A percentile compares a stretch with the other conserved stretches of the same genome.
phyloP scores from a whole-genome alignment of 2,797 vertebrate species.

The Takifugu ocellatus region DNA sequence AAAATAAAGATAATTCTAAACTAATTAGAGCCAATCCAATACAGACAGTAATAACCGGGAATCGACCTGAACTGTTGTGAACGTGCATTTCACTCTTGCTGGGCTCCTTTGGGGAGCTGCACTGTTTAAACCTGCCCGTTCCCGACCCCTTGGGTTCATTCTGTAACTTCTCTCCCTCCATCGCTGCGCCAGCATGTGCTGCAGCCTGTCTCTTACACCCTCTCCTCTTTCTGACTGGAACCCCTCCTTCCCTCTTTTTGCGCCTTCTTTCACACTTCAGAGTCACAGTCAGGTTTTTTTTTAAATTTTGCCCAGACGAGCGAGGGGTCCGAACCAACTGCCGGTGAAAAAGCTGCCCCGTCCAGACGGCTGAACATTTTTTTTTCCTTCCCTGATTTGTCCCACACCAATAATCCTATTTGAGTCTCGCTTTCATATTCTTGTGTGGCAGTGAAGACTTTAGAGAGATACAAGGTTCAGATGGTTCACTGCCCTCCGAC shows the following conservation, averaged over 20 bases:
- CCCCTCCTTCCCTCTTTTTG: slow-evolving; percentile 34
- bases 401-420: slow-evolving; percentile 35
- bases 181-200: slow-evolving; percentile 33
- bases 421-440: slow-evolving; percentile 50
- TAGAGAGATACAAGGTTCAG: slow-evolving; percentile 51
- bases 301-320: slow-evolving; percentile 41
- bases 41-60: too few relatives aligned
- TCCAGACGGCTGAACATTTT: slow-evolving; percentile 46
- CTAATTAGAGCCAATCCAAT: too few relatives aligned
- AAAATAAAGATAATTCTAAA: neutral
- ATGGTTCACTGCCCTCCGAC: slow-evolving; percentile 45
- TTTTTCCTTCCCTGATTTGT: slow-evolving; percentile 50
- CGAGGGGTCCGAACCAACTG: slow-evolving; percentile 34
- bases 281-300: slow-evolving; percentile 30
- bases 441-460: slow-evolving; percentile 36
- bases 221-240: slow-evolving; percentile 33
- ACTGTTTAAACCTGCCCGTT: slow-evolving; percentile 29
- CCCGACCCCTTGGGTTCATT: neutral
- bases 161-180: too few relatives aligned
- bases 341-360: slow-evolving; percentile 38
- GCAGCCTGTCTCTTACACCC: slow-evolving; percentile 33
- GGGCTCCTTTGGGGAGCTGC: neutral
- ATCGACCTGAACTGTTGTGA: too few relatives aligned
- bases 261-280: slow-evolving; percentile 37
- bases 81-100: too few relatives aligned